Base-by-base conservation (phyloP, 1,140 invertebrate species). In the Chrysomallon squamiferum region DNA sequence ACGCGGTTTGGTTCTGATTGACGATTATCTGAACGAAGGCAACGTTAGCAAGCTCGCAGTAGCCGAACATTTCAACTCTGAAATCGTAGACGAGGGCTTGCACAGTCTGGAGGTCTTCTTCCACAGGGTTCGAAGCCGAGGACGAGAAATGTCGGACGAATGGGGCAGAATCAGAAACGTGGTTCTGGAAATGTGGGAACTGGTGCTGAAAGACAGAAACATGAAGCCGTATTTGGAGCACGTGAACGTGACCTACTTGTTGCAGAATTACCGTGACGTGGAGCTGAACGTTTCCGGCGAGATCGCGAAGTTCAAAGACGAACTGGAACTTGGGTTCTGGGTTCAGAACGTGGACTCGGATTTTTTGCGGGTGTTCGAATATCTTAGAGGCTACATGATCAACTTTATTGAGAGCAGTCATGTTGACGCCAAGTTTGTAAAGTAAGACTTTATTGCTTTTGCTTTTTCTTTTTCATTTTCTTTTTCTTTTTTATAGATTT, bases 21-120 rank as follows among this genome's bases (percentile, higher is more conserved):
- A 57, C 11, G 49, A 52, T 15, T 72, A 62, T 35, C 41, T 72
- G 22, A 15, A 22, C 11, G 32, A 65, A 38, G 59, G 59, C 15
- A 62, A 58, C 5, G 54, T 59, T 18, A 29, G 29, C 25, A 65
- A 69, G 52, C 15, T 45, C 35, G 15, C 32, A 13, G 54, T 72
- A 20, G 66, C 70, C 1, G 29, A 54, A 20, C 33, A 52, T 20
- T 59, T 63, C 22, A 57, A 22, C 9, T 61, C 62, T n/a, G 29
- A 22, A 1, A 27, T 20, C 22, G 56, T 68, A 7, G 29, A 65
- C 20, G 38, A 68, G 7, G 63, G 59, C n/a, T 25, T 59, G 11
- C 63, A 59, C 25, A 47, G 58, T n/a, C 38, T 72, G 6, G 52
- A 45, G 2, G 57, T 62, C 5, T 72, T 68, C 45, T 72, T 72